Base-by-base conservation (phyloP, 2,888 invertebrate genomes). In the Thereva nobilitata region DNA sequence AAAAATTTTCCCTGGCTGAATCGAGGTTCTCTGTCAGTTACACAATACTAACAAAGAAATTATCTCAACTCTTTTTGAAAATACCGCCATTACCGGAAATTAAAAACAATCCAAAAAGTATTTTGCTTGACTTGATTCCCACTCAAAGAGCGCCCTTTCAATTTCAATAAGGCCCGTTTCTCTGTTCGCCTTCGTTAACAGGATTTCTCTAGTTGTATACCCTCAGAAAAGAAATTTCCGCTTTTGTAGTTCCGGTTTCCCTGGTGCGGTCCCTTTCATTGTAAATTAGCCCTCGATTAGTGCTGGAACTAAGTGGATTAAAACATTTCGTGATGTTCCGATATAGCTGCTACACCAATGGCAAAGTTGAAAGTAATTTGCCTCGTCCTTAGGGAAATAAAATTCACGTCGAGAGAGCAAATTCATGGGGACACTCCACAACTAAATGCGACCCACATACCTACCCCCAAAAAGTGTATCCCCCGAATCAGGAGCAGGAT, bases 31-130 rank as follows among this genome's bases (percentile, higher is more conserved):
- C 23, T 23, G 2, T 23, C 23, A 23, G 23, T 12, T 50, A 34
- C 34, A 5, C n/a, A 50, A 50, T 5, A 59, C 35, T 38, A 37
- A 47, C 35, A 47, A 10, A 61, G 38, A 61, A 41, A 37, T 64
- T 42, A 68, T 67, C 64, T 56, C 54, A 64, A 68, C 41, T 35
- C 66, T 64, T 67, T 67, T 68, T 64, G 55, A 40, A 63, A 23
- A 23, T 23, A 23, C 23, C 23, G 55, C 66, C 64, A 68, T 68
- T 64, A 67, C 56, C 64, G 64, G 64, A 68, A 68, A 68, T 68
- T 68, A 68, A 68, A 68, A 68, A 66, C 68, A 68, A 68, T 68
- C 67, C 67, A 56, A 64, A 65, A 68, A 56, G 53, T 67, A 67
- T 68, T 68, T 68, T 64, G 52, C 67, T 57, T 47, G 57, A 56